Conservation (phyloP, 2,113 vertebrate genomes). For the Mormoops blainvillei region DNA sequence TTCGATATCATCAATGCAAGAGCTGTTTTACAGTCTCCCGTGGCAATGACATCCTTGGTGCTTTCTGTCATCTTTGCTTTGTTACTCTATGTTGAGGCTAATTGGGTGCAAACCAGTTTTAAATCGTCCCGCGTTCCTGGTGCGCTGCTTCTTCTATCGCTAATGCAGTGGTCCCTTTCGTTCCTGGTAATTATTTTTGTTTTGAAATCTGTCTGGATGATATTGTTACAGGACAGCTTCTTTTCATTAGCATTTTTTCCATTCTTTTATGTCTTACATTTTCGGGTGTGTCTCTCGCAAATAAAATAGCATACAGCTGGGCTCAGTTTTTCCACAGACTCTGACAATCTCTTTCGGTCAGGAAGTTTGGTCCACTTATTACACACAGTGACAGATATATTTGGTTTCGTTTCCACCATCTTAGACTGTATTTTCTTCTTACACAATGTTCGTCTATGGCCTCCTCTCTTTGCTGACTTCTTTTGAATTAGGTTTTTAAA, state of each 20-base stretch:
- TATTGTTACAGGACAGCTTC: not conserved
- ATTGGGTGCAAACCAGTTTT: not conserved
- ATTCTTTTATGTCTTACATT: not conserved
- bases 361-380: not conserved
- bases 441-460: not conserved
- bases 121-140: not conserved
- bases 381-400: not conserved
- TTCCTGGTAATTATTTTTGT: not conserved
- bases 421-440: not conserved
- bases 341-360: not conserved
- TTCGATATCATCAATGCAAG: not conserved
- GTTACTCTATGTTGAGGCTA: not conserved
- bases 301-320: not conserved
- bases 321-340: not conserved
- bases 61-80: not conserved
- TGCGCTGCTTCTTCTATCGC: not conserved
- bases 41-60: not conserved
- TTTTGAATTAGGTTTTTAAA: not conserved
- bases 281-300: not conserved
- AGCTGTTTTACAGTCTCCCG: not conserved
- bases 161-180: not conserved
- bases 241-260: not conserved
- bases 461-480: not conserved
- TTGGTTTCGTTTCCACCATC: not conserved
- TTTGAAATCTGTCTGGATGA: not conserved